These are phyloP conservation scores for Mormyrus proboscirostris DNA, from an alignment of 2,797 vertebrate genomes.

Conservation along the genomic window DNA sequence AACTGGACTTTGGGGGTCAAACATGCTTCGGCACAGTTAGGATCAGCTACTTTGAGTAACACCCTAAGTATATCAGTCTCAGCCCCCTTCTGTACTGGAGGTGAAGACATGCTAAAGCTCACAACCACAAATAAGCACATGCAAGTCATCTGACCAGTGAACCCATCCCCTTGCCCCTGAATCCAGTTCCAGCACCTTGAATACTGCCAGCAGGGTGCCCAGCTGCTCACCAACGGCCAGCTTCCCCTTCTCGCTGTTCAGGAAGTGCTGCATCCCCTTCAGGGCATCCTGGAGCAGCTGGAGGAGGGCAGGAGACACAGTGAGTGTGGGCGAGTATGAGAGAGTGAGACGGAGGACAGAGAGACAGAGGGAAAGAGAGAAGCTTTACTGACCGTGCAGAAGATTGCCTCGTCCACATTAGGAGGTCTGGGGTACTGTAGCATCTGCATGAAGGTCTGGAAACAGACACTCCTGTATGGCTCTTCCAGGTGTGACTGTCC, in stretches of 20 bases:
- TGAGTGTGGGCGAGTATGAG: background rate
- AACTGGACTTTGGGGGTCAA: background rate
- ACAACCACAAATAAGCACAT: background rate
- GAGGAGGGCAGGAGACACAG: background rate
- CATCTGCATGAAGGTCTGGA: conserved; percentile 72
- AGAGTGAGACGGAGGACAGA: background rate
- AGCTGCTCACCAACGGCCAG: conserved; percentile 73
- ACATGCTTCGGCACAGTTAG: background rate
- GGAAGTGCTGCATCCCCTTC: conserved; percentile 83
- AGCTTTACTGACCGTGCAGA: conserved; percentile 70
- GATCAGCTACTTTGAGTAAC: background rate
- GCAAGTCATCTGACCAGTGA: background rate
- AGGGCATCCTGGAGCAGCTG: conserved; percentile 83
- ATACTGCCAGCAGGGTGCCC: conserved; percentile 76
- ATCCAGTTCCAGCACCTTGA: conserved; percentile 69
- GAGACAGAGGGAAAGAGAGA: background rate
- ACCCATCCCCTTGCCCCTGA: background rate
- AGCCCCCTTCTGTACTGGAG: background rate
- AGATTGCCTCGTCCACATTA: conserved; percentile 76
- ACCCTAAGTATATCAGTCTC: background rate
- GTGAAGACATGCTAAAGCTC: background rate
- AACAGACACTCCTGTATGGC: conserved; percentile 72
- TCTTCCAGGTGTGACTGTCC: conserved; percentile 83
- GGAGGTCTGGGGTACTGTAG: conserved; percentile 72
- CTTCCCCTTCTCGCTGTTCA: conserved; percentile 87